phyloP scores from a whole-genome alignment of 2,888 invertebrate genomes.

The Tortricodes alternella region DNA sequence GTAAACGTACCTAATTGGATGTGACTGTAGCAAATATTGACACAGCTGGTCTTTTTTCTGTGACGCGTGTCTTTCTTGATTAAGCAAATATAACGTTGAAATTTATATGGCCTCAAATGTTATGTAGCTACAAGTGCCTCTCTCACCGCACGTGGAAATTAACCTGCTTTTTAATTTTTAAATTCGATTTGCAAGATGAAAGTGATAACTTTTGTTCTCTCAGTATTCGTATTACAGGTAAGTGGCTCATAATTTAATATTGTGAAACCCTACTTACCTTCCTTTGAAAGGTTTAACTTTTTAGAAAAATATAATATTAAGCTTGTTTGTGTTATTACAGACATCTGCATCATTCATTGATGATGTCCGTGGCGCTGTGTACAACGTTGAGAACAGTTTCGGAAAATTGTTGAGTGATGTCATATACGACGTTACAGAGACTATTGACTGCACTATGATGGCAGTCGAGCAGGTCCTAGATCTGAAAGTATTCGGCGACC shows the following conservation, averaged over 20 bases:
- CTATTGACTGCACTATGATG: constrained; percentile 64
- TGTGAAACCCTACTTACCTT: too few species aligned
- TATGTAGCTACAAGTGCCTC: constrained; percentile 8
- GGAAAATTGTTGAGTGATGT: constrained; percentile 63
- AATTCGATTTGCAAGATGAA: constrained; percentile 42
- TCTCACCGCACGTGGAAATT: constrained; percentile 8
- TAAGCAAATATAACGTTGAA: constrained; percentile 47
- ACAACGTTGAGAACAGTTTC: constrained; percentile 56
- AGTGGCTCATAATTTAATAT: constrained; percentile 32
- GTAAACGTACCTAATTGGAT: constrained; percentile 14
- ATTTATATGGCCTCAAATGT: constrained; percentile 33
- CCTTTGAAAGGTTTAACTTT: too few species aligned
- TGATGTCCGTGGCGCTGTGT: constrained; percentile 53
- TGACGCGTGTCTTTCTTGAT: constrained; percentile 46
- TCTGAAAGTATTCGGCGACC: constrained; percentile 39
- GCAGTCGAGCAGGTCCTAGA: constrained; percentile 61
- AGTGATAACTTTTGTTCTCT: constrained; percentile 41
- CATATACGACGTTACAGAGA: constrained; percentile 60
- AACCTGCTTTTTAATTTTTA: constrained; percentile 26
- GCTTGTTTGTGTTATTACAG: constrained; percentile 49
- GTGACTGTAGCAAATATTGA: constrained; percentile 45
- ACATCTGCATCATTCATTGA: constrained; percentile 56
- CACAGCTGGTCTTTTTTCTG: constrained; percentile 42
- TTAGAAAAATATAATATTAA: neutral
- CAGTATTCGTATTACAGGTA: constrained; percentile 48